Evolutionary conservation across 2,113 vertebrate genomes (phyloP), one percentile per base, ranked within the genome.

Genomic region (Leuciscus idus): DNA sequence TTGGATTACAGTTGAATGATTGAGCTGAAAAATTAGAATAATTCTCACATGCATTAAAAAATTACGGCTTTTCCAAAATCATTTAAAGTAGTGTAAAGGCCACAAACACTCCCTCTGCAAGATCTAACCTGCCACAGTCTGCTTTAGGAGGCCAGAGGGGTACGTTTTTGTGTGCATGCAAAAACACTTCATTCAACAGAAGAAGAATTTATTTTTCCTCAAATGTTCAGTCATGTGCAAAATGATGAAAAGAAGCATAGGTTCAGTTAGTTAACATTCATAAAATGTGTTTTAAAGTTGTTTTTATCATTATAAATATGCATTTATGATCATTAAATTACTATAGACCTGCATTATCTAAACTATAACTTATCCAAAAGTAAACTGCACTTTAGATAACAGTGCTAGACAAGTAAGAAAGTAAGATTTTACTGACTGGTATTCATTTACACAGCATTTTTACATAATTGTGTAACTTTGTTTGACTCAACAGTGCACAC

Each of bases 81-180:
- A 28, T 70, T 55, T 36, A n/a, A 82, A 70, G 81, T 70, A 82
- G 80, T 33, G 26, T 50, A 82, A 82, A 82, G 62, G 81, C 64
- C 62, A 52, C 3, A 1, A 23, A 70, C 81, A 70, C 64, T 70
- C 64, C 62, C 28, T 52, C 46, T 70, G 46, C 81, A 82, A 82
- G 81, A 82, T 15, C 46, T 50, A 82, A 70, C 81, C 81, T 82
- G 81, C 81, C 28, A 19, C 4, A 21, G 81, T 68, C 64, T 82
- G 43, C 62, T 70, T 33, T 77, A 8, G 19, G 50, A 55, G 48
- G 46, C 80, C 62, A 82, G 46, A 70, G 80, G 80, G 80, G 10
- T 82, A 15, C 0, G 62, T 68, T 70, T 82, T 30, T 68, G 62
- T 46, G 80, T 55, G 48, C 26, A 17, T 77, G 74, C 21, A 17